A percentile compares a stretch with the other conserved stretches of the same genome.
These are phyloP conservation scores for Melanogrammus aeglefinus DNA, from an alignment of 2,797 vertebrate species.

Conservation along the genomic window DNA sequence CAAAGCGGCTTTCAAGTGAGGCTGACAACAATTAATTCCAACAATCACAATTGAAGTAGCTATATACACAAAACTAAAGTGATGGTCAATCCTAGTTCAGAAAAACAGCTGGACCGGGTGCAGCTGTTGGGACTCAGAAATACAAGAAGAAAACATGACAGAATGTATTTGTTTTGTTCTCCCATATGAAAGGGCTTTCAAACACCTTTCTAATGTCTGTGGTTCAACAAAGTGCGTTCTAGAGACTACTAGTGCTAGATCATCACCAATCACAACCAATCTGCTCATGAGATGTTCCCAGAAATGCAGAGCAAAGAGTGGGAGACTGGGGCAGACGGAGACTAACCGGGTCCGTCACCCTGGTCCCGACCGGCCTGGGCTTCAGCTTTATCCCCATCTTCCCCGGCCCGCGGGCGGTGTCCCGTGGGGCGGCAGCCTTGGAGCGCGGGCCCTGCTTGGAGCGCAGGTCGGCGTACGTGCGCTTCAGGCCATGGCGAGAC, in stretches of 20 bases:
- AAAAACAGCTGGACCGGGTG: neutral
- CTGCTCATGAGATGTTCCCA: neutral
- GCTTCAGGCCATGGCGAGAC: constrained; percentile 40
- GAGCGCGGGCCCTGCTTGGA: constrained; percentile 5
- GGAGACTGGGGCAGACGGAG: neutral
- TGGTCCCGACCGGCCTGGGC: constrained; percentile 13
- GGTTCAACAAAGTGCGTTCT: neutral
- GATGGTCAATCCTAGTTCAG: neutral
- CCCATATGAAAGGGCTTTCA: no score
- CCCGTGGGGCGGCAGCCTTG: constrained; percentile 29
- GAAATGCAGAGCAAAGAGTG: neutral
- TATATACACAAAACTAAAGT: neutral
- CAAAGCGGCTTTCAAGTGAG: neutral
- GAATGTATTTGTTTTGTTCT: no score
- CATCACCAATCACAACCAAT: neutral
- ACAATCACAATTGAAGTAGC: neutral
- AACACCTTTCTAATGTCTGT: no score
- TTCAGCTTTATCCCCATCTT: constrained; percentile 36
- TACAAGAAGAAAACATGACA: no score
- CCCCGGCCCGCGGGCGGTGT: constrained; percentile 9
- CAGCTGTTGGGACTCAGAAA: neutral
- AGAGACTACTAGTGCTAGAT: neutral
- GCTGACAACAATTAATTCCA: neutral
- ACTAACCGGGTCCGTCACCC: constrained; percentile 7
- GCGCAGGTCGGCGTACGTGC: constrained; percentile 17